Evolutionary conservation across 2,888 invertebrate species (phyloP).

Genomic region (Stratiomys singularior): DNA sequence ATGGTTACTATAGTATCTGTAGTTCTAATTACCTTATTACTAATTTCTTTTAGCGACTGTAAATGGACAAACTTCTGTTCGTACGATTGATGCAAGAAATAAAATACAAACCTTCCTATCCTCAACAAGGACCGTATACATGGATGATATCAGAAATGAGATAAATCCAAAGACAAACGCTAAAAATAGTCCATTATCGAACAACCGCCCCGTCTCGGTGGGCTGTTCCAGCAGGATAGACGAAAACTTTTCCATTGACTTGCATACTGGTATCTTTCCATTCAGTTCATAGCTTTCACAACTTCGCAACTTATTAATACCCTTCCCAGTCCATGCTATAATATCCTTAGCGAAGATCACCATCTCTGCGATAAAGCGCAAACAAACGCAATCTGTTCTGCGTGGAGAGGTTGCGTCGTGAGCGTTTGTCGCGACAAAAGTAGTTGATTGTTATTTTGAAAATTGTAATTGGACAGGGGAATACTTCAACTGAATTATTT

Average conservation of each 20-base stretch:
- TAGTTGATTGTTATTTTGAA: neutral
- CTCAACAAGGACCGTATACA: conserved; percentile 40
- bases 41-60: conserved; percentile 47
- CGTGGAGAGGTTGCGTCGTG: neutral
- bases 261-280: conserved; percentile 40
- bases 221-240: conserved; percentile 31
- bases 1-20: conserved; percentile 43
- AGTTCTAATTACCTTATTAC: conserved; percentile 48
- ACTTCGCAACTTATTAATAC: conserved; percentile 29
- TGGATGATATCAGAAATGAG: conserved; percentile 40
- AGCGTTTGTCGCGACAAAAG: neutral
- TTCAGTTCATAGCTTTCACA: conserved; percentile 44
- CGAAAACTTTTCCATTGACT: conserved; percentile 37
- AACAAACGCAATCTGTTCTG: neutral
- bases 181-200: conserved; percentile 46
- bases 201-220: conserved; percentile 36
- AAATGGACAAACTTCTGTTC: neutral
- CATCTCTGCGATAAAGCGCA: conserved; percentile 34
- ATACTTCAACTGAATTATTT: conserved; percentile 4
- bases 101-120: conserved; percentile 45
- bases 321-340: conserved; percentile 35
- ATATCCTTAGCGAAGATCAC: conserved; percentile 19
- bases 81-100: neutral
- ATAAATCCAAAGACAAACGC: conserved; percentile 39
- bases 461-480: neutral